Conservation (phyloP, 2,113 vertebrate species). For the Brevimyrus niger region DNA sequence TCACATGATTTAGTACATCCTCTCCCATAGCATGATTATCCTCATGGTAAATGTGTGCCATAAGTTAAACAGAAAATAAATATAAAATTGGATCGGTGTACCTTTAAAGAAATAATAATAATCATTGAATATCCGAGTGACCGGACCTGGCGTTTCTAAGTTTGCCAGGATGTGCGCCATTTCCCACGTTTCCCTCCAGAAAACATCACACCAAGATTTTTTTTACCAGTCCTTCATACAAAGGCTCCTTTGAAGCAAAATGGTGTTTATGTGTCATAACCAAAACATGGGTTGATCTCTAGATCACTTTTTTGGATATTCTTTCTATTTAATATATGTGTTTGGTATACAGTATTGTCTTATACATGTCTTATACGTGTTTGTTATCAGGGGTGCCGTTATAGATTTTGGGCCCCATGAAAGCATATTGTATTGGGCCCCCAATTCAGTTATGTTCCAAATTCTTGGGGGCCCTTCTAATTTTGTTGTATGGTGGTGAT, state of each 20-base stretch:
- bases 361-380: not conserved
- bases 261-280: not conserved
- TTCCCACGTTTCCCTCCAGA: not conserved
- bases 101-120: not conserved
- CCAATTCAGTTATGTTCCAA: not conserved
- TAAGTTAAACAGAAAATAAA: not conserved
- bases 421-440: not conserved
- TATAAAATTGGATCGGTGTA: not conserved
- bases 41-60: not conserved
- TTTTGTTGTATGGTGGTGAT: not conserved
- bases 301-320: not conserved
- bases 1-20: not conserved
- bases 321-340: not conserved
- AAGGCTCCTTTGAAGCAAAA: not conserved
- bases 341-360: not conserved
- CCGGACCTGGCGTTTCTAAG: not conserved
- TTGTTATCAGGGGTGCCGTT: not conserved
- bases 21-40: not conserved
- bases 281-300: not conserved
- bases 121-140: not conserved
- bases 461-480: not conserved
- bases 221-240: not conserved
- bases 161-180: not conserved
- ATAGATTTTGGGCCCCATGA: not conserved
- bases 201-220: not conserved